Evolutionary conservation across 1,140 invertebrate species (phyloP).

Genomic region (Drosophila subpulchrella): DNA sequence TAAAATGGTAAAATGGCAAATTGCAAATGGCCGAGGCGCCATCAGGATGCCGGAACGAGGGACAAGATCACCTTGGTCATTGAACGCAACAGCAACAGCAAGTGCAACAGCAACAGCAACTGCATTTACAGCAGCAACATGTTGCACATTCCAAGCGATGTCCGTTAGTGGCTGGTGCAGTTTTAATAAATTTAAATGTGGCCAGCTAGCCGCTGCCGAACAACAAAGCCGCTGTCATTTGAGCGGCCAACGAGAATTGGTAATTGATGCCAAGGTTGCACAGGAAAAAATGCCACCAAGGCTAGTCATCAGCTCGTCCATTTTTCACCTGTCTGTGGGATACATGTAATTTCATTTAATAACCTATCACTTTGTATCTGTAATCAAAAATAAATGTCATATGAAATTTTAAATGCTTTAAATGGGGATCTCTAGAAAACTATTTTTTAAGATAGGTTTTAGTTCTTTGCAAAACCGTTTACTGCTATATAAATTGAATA

Average conservation of each 20-base stretch:
- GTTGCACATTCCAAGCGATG: slow-evolving; percentile 56
- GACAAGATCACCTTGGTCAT: slow-evolving; percentile 56
- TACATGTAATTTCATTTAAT: neutral
- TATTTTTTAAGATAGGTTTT: no score
- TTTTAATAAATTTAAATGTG: slow-evolving; percentile 83
- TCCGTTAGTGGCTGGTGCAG: slow-evolving; percentile 71
- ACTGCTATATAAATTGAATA: no score
- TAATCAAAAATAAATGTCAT: neutral
- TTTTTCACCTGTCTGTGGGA: neutral
- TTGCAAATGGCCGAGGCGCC: slow-evolving; percentile 48
- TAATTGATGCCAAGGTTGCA: slow-evolving; percentile 61
- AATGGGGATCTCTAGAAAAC: neutral
- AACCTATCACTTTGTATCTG: neutral
- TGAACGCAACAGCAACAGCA: slow-evolving; percentile 44
- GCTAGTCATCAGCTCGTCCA: neutral
- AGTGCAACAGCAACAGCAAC: slow-evolving; percentile 15
- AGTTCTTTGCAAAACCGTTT: no score
- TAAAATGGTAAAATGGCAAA: slow-evolving; percentile 32
- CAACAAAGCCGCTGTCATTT: slow-evolving; percentile 69
- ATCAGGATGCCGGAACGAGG: slow-evolving; percentile 39
- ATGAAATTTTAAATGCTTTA: neutral
- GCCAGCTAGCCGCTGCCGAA: slow-evolving; percentile 16
- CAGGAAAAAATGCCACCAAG: slow-evolving; percentile 23
- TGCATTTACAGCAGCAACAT: slow-evolving; percentile 44
- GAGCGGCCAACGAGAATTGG: slow-evolving; percentile 72